These are phyloP conservation scores for Rhagoletis zephyria DNA, from an alignment of 1,140 invertebrate species.

Conservation along the genomic window DNA sequence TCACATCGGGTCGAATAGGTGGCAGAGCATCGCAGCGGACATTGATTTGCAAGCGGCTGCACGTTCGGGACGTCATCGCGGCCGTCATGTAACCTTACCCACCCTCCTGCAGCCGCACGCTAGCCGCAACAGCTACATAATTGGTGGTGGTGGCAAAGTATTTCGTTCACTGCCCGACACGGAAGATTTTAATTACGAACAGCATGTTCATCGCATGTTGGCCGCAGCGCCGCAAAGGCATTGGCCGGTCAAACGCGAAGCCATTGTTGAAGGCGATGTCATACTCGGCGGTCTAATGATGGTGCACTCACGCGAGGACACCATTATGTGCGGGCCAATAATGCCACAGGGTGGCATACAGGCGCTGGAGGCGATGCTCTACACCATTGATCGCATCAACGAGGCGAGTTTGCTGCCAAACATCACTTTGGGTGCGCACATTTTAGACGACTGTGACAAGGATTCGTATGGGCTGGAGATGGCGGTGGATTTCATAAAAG, in stretches of 20 bases:
- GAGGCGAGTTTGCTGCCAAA: conserved; percentile 78
- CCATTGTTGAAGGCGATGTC: conserved; percentile 87
- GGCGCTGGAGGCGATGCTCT: conserved; percentile 90
- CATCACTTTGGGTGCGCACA: conserved; percentile 85
- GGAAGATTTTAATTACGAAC: conserved; percentile 59
- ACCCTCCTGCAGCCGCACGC: conserved; percentile 43
- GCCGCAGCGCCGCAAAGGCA: conserved; percentile 62
- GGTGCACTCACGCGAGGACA: conserved; percentile 90
- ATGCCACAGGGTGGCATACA: conserved; percentile 92
- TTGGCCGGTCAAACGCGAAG: conserved; percentile 91
- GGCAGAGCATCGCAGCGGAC: conserved; percentile 6
- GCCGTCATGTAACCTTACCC: conserved; percentile 60
- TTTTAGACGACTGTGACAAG: conserved; percentile 92
- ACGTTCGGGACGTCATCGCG: conserved; percentile 68
- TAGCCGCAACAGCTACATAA: neutral
- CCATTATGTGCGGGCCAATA: conserved; percentile 85
- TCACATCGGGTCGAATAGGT: neutral
- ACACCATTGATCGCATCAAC: conserved; percentile 87
- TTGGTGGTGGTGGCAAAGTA: conserved; percentile 60
- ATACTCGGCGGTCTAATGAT: conserved; percentile 93
- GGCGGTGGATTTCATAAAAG: conserved; percentile 94
- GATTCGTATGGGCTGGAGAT: conserved; percentile 93
- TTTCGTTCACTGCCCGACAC: conserved; percentile 69
- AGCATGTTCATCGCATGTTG: conserved; percentile 35
- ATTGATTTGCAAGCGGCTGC: conserved; percentile 55